These are phyloP conservation scores for Deroptyus accipitrinus DNA, from an alignment of 2,113 vertebrate species.

Conservation along the genomic window DNA sequence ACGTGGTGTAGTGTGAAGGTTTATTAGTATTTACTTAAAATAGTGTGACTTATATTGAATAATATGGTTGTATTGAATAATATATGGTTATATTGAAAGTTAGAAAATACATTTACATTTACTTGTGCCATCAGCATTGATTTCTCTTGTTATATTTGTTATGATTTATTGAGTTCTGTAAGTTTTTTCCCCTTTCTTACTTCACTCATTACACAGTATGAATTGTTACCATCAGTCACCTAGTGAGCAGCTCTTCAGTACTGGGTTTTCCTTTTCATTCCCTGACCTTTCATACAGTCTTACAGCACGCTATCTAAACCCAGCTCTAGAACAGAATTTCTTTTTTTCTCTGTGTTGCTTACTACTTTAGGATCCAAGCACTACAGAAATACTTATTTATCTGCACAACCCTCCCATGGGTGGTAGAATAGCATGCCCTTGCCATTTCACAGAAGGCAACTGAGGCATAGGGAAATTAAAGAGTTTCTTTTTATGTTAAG, in stretches of 20 bases:
- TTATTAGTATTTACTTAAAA: background rate
- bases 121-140: background rate
- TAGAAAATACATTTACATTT: background rate
- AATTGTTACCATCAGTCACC: background rate
- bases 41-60: background rate
- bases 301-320: background rate
- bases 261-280: background rate
- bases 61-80: too few relatives aligned
- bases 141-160: background rate
- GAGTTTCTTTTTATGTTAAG: background rate
- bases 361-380: background rate
- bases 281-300: background rate
- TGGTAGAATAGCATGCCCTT: background rate
- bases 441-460: background rate
- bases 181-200: background rate
- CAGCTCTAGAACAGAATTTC: background rate
- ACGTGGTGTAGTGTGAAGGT: background rate
- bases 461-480: background rate
- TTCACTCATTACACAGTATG: background rate
- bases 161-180: background rate
- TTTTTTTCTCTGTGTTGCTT: background rate
- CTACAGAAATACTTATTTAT: background rate
- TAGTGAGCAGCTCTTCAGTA: background rate
- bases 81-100: background rate
- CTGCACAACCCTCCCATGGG: background rate